Conservation (phyloP, 1,140 invertebrate species). For the Polypedilum pembai region DNA sequence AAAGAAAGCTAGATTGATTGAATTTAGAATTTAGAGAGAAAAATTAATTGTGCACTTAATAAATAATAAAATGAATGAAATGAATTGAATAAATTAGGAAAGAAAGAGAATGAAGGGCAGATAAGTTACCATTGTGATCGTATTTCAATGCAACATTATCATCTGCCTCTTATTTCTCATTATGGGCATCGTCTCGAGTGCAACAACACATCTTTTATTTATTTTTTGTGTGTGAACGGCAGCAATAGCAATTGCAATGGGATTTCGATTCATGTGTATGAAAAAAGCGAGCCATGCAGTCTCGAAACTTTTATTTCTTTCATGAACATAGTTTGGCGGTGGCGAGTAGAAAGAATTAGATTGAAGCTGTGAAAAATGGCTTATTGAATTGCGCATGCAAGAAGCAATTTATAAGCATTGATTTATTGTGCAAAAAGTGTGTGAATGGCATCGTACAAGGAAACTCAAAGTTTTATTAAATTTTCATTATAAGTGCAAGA, state of each 20-base stretch:
- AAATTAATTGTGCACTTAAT: too few relatives aligned
- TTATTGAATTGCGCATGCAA: too few relatives aligned
- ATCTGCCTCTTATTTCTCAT: neutral
- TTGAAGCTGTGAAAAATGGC: too few relatives aligned
- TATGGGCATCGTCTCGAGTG: slow-evolving; percentile 8
- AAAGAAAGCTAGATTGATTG: slow-evolving; percentile 17
- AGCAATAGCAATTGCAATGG: neutral
- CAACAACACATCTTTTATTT: slow-evolving; percentile 9
- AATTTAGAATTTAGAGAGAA: neutral
- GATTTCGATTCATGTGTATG: neutral
- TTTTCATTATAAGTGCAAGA: neutral
- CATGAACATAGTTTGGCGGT: too few relatives aligned
- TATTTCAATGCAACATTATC: slow-evolving; percentile 5
- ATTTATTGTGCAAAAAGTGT: too few relatives aligned
- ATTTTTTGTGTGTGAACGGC: neutral
- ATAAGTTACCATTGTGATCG: neutral
- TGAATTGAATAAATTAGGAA: neutral
- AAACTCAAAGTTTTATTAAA: neutral
- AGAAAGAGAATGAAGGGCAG: neutral
- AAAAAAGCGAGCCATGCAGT: neutral
- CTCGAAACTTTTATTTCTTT: neutral
- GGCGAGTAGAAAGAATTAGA: too few relatives aligned
- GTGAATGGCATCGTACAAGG: too few relatives aligned
- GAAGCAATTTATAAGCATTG: too few relatives aligned
- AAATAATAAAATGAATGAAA: neutral